Base-by-base conservation (phyloP, 2,888 invertebrate genomes). In the Gymnosoma rotundatum region DNA sequence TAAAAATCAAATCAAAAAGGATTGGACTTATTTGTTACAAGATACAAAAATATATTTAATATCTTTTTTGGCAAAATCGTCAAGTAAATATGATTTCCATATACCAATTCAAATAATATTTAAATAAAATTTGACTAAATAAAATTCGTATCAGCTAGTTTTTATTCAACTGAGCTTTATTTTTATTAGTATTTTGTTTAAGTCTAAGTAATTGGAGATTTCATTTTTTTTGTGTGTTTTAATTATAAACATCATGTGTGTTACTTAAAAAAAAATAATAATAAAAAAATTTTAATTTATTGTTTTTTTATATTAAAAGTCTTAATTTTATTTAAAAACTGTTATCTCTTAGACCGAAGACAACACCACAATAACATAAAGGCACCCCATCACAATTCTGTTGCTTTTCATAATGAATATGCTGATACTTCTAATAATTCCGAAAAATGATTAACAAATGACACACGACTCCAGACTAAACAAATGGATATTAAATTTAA, bases 381-480 rank as follows among this genome's bases (percentile, higher is more conserved):
- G 18, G 5, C 42, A 2, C 12, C 20, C 56, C 38, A 52, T 67
- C 42, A 56, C 32, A 50, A 21, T 54, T 54, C 20, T 12, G 48
- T 16, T 16, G 32, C 54, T 42, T 42, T 21, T 58, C 58, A 25
- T 66, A 50, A 42, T 45, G 20, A 72, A 72, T 60, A 72, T 42
- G 54, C 21, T 64, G 63, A 38, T 64, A 64, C 10, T 64, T 63
- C 25, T 14, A 64, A 64, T 7, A 32, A 12, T 58, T 58, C 32
- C 56, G 45, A 5, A 45, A 45, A 78, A 61, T 63, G 42, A 76
- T 78, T 82, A 82, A 78, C 78, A 78, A 72, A 48, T 74, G 79
- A 80, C 79, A 80, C 79, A 80, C 66, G 73, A 80, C 79, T 52
- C 79, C 73, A 80, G 79, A 80, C 79, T 80, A 80, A 80, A 80